Base-by-base conservation (phyloP, 1,140 invertebrate genomes). In the Portunus trituberculatus region DNA sequence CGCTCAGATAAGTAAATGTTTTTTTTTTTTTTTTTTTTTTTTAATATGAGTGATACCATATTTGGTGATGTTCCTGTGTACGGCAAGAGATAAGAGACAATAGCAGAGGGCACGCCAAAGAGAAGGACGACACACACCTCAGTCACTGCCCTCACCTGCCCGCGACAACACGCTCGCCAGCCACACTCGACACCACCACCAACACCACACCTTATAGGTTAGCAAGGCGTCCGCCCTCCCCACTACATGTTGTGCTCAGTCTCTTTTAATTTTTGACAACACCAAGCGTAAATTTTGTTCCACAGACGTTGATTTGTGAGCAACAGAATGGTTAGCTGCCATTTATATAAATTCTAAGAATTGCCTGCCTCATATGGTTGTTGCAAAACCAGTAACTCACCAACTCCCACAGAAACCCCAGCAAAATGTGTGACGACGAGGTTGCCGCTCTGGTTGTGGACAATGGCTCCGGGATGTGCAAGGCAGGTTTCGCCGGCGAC, bases 381-480 rank as follows among this genome's bases (percentile, higher is more conserved):
- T 59, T 14, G 52, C 16, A 59, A 59, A 59, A 0, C 52, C 52
- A 59, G 12, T 59, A 59, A 12, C 10, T 59, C 52, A 12, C 10
- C 52, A 10, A 59, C 52, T 59, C 52, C 52, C 52, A 59, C 52
- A 59, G 52, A 59, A 59, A 59, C 52, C 12, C 52, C 89, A 59
- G 10, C 89, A 91, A 76, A 20, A 91, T 91, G 90, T 91, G 90
- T 91, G 90, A 91, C 90, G 90, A 91, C 90, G 90, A 91, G 29
- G 90, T 91, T 39, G 90, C 52, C 4, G 90, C 90, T 8, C 90
- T 91, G 59, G 90, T 91, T 91, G 90, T 91, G 90, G 90, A 91
- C 90, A 91, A 91, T 91, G 90, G 90, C 59, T 91, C 90, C 29
- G 90, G 90, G 29, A 91, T 91, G 90, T 91, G 90, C 59, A 91